Evolutionary conservation across 1,140 invertebrate genomes (phyloP), one percentile per base, ranked within the genome.

Genomic region (Rhyacophila brunnea): DNA sequence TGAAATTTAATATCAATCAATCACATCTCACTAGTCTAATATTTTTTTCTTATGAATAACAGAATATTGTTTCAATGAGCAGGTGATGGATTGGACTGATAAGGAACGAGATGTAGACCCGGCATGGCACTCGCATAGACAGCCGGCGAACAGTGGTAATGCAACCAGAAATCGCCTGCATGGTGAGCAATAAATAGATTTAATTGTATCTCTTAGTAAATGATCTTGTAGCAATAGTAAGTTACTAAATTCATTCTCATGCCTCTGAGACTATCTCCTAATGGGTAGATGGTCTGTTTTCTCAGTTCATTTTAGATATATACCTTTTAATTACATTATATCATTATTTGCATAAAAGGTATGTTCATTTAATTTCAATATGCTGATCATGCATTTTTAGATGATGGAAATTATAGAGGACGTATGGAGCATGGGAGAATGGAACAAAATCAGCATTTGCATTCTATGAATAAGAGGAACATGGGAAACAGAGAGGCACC

Each of bases 41-140:
- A n/a, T n/a, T n/a, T n/a, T n/a, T n/a, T n/a, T n/a, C n/a, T n/a
- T n/a, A n/a, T n/a, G n/a, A n/a, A n/a, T n/a, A n/a, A n/a, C n/a
- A n/a, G n/a, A n/a, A n/a, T n/a, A n/a, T n/a, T n/a, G n/a, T n/a
- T n/a, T n/a, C n/a, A n/a, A n/a, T n/a, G 36, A 50, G 14, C 19
- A 65, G 64, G 55, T 57, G 15, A 19, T 49, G 9, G 64, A 65
- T 23, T 65, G 64, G 64, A 7, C n/a, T 11, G 64, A 65, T 17
- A 65, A 65, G 52, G 64, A 65, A 1, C 19, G 64, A 38, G 64
- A 65, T 38, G 49, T 64, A 11, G 64, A 65, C 19, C 40, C 42
- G 10, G 13, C 55, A 14, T 65, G 64, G 64, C 59, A 62, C 51
- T 40, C 42, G n/a, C 64, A 65, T 48, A 28, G 64, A 15, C 63